phyloP scores from a whole-genome alignment of 2,113 vertebrate genomes.

The Paradoxurus hermaphroditus region DNA sequence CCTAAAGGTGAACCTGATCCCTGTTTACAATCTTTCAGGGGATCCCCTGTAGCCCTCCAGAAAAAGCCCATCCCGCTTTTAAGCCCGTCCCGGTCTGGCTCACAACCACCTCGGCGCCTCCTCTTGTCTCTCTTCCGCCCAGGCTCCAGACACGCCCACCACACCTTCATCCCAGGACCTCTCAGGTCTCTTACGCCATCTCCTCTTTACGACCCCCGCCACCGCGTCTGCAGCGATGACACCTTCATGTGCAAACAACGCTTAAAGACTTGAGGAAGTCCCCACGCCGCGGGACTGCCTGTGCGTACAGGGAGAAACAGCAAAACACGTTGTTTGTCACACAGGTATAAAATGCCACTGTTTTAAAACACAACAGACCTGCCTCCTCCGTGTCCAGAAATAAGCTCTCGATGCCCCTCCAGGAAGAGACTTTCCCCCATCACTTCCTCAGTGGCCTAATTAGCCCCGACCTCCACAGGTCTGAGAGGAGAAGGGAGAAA shows the following conservation, averaged over 20 bases:
- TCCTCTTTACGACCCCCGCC: neutral
- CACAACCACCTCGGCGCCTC: neutral
- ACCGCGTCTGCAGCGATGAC: neutral
- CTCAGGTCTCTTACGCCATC: neutral
- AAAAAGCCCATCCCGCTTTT: neutral
- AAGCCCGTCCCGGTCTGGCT: neutral
- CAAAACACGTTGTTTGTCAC: constrained; percentile 36
- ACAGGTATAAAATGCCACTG: neutral
- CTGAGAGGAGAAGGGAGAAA: neutral
- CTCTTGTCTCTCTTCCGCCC: neutral
- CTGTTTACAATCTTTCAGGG: neutral
- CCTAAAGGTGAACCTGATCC: neutral
- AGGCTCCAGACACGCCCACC: neutral
- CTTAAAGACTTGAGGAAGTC: neutral
- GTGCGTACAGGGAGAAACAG: neutral
- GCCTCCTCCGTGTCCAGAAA: neutral
- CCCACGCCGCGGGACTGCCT: neutral
- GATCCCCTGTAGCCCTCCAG: neutral
- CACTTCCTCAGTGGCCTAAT: neutral
- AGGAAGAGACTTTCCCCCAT: neutral
- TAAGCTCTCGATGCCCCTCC: neutral
- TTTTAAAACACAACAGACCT: constrained; percentile 30
- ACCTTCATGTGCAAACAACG: neutral
- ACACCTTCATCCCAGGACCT: neutral
- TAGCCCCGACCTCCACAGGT: neutral